Percentiles rank a stretch among this genome's conserved stretches.
phyloP scores from a whole-genome alignment of 1,140 invertebrate species.

The Drosophila athabasca region DNA sequence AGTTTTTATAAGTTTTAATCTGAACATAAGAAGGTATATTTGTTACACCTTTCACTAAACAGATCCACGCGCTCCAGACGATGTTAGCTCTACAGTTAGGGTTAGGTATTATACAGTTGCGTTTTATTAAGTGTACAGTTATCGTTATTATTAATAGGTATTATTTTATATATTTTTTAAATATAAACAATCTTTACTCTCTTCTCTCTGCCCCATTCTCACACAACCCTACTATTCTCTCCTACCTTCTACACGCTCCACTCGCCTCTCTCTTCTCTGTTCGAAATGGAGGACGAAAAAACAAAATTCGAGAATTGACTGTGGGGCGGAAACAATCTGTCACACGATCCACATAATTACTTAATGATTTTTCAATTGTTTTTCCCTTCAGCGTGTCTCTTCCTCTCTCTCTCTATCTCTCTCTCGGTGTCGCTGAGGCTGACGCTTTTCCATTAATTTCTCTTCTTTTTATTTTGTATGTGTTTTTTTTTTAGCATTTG shows the following conservation, averaged over 20 bases:
- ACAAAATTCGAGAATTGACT: conserved; percentile 49
- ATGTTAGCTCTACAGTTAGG: conserved; percentile 43
- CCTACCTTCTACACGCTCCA: conserved; percentile 52
- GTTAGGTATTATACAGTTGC: conserved; percentile 65
- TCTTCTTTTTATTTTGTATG: conserved; percentile 12
- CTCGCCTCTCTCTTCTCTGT: conserved; percentile 34
- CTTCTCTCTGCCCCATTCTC: conserved; percentile 56
- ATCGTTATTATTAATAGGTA: conserved; percentile 39
- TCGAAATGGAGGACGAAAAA: conserved; percentile 25
- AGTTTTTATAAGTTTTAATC: conserved; percentile 46
- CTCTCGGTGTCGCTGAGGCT: conserved; percentile 16
- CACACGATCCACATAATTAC: conserved; percentile 11
- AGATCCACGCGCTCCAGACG: conserved; percentile 56
- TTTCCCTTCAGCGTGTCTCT: conserved; percentile 17
- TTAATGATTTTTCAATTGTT: conserved; percentile 28
- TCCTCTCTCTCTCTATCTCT: conserved; percentile 14
- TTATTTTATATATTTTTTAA: conserved; percentile 77
- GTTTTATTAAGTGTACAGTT: conserved; percentile 37
- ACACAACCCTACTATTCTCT: conserved; percentile 1
- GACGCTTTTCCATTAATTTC: conserved; percentile 33
- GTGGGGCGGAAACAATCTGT: conserved; percentile 1
- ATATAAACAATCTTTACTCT: conserved; percentile 83
- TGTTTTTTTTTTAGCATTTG: conserved; percentile 42
- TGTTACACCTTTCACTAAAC: conserved; percentile 31
- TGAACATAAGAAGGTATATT: conserved; percentile 30